Conservation (phyloP, 2,888 invertebrate genomes). For the Agrenia bidenticulata region DNA sequence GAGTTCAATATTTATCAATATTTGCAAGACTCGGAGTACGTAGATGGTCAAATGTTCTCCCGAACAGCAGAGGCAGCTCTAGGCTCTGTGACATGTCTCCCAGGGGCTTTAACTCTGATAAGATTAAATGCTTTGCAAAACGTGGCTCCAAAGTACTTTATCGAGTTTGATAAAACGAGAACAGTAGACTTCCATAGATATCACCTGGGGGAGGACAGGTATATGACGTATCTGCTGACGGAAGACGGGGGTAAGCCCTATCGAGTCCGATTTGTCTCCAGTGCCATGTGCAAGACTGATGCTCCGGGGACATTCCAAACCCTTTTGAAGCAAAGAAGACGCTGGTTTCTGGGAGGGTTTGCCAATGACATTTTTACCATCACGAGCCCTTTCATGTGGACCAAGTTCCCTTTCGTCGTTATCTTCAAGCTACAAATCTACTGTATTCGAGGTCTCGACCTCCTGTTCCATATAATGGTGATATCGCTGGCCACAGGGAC, state of each 20-base stretch:
- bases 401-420: conserved; percentile 26
- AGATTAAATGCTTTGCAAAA: conserved; percentile 28
- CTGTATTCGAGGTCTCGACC: conserved; percentile 26
- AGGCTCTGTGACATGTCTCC: conserved; percentile 35
- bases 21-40: conserved; percentile 35
- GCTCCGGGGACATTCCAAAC: conserved; percentile 36
- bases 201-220: conserved; percentile 39
- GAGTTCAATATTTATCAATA: conserved; percentile 33
- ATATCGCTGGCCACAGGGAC: not conserved
- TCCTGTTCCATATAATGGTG: conserved; percentile 24
- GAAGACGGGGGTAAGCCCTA: conserved; percentile 17
- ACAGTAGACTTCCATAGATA: conserved; percentile 26
- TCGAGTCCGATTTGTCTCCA: conserved; percentile 25
- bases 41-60: conserved; percentile 36
- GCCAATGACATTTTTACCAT: conserved; percentile 35
- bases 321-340: conserved; percentile 34
- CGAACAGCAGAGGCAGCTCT: conserved; percentile 30
- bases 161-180: conserved; percentile 26
- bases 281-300: conserved; percentile 34
- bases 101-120: conserved; percentile 34
- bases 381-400: conserved; percentile 28
- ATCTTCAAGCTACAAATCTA: conserved; percentile 30
- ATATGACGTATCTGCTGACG: conserved; percentile 37
- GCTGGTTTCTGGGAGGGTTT: conserved; percentile 39
- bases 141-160: conserved; percentile 34